Percentiles rank a stretch among this genome's conserved stretches.
phyloP scores from a whole-genome alignment of 2,888 invertebrate species.

The Tetragonisca angustula region DNA sequence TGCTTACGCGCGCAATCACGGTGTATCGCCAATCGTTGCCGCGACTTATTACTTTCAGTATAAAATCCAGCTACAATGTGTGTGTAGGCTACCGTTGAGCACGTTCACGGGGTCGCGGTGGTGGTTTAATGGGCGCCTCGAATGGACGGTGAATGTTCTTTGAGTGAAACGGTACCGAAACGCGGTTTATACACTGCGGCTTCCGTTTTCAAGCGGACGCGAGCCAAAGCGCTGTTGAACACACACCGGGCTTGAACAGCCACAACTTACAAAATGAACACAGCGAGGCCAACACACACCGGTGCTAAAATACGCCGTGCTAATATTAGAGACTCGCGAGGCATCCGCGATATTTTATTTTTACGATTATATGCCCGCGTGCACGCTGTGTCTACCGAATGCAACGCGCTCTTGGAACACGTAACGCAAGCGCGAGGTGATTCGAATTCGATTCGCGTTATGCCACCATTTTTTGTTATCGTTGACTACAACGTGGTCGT shows the following conservation, averaged over 20 bases:
- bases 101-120: background rate
- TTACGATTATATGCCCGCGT: slow-evolving; percentile 57
- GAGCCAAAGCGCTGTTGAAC: slow-evolving; percentile 35
- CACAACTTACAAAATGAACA: slow-evolving; percentile 46
- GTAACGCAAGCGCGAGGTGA: slow-evolving; percentile 19
- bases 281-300: slow-evolving; percentile 2
- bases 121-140: slow-evolving; percentile 36
- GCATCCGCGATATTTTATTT: slow-evolving; percentile 65
- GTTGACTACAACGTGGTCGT: background rate
- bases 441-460: slow-evolving; percentile 5
- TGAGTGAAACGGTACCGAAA: slow-evolving; percentile 65
- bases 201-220: slow-evolving; percentile 63
- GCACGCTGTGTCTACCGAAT: background rate
- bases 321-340: slow-evolving; percentile 61
- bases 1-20: background rate
- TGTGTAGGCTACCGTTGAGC: background rate
- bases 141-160: slow-evolving; percentile 53
- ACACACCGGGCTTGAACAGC: slow-evolving; percentile 44
- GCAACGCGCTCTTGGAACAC: background rate
- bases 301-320: slow-evolving; percentile 62
- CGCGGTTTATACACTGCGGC: slow-evolving; percentile 63
- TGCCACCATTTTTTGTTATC: background rate
- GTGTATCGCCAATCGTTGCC: background rate
- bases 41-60: background rate
- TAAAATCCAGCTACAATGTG: background rate